Conservation (phyloP, 2,113 vertebrate genomes). For the Damaliscus lunatus region DNA sequence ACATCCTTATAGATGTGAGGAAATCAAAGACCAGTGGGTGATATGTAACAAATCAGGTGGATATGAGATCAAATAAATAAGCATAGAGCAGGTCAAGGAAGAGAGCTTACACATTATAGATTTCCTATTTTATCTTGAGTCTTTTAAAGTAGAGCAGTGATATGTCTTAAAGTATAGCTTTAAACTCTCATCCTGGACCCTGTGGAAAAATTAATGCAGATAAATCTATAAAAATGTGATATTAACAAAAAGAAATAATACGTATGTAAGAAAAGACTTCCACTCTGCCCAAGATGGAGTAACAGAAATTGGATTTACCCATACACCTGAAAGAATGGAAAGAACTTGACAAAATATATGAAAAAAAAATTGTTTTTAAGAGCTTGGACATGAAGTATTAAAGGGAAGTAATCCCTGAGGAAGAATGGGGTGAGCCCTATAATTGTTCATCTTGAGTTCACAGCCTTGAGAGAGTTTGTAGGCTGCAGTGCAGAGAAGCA, state of each 20-base stretch:
- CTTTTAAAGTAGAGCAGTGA: background rate
- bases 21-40: background rate
- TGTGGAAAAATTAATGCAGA: background rate
- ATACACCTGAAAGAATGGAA: background rate
- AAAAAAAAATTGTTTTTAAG: background rate
- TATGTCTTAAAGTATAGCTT: background rate
- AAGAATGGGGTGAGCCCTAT: rapidly evolving
- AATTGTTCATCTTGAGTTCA: background rate
- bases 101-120: background rate
- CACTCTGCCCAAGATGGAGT: background rate
- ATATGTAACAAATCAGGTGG: background rate
- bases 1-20: background rate
- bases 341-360: background rate
- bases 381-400: background rate
- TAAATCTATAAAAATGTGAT: background rate
- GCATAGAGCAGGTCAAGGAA: background rate
- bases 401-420: background rate
- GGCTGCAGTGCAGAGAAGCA: background rate
- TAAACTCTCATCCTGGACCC: background rate
- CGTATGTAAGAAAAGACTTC: background rate
- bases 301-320: background rate
- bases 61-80: background rate
- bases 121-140: background rate
- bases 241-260: background rate
- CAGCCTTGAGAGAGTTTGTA: background rate